Base-by-base conservation (phyloP, 2,888 invertebrate species). In the Rhimphoctona megacephalus region DNA sequence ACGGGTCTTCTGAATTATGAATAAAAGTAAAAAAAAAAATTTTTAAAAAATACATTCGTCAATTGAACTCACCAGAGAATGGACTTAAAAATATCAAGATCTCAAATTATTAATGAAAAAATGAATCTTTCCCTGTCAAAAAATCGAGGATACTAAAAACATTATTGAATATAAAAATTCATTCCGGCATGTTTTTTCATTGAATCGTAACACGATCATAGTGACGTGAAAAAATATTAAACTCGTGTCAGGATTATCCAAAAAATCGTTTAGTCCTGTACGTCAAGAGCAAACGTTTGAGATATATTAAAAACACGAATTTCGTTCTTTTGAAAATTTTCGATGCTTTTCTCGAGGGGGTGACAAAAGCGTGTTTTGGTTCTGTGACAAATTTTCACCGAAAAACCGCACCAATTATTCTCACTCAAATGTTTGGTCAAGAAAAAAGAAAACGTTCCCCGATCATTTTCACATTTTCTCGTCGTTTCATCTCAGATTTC, bases 361-460 rank as follows among this genome's bases (percentile, higher is more conserved):
- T 22, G n/a, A 80, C 70, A 80, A 72, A 57, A 69, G 81, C 39
- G 25, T 69, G 81, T 82, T 82, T 57, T 82, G 76, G 57, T 46
- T 82, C 72, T 19, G 80, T 72, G 77, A 77, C 83, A 52, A 80
- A 69, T 76, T 69, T 78, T 54, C 73, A 74, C 49, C 49, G 61
- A 82, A 76, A 76, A 76, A 79, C 54, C n/a, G n/a, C 72, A 54
- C 69, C 72, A 69, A 43, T 69, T 70, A 81, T 81, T 78, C 80
- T 54, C 83, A 69, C 80, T 86, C 67, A 52, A 86, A 81, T 70
- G 73, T 67, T 77, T 80, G 83, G 49, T 33, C 74, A 43, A 70
- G 36, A 33, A 66, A 49, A 33, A 54, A 57, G n/a, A 69, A 79
- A 69, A 39, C 11, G 9, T n/a, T 9, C 19, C 54, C 43, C 69